phyloP scores from a whole-genome alignment of 1,140 invertebrate species.

The Anadara kagoshimensis region DNA sequence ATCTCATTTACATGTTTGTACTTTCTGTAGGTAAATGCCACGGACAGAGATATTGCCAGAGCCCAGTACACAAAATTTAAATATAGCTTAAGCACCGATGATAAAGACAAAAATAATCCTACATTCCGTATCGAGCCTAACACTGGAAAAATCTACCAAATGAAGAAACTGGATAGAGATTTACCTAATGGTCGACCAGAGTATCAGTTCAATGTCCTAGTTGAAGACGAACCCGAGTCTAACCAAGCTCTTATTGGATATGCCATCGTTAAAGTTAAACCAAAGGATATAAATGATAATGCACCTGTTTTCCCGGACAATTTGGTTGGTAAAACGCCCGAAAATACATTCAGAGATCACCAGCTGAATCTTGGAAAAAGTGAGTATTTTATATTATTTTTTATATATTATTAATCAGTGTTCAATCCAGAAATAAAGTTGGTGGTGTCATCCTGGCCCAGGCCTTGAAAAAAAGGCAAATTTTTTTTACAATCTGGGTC shows the following conservation, averaged over 20 bases:
- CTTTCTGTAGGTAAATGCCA: constrained; percentile 88
- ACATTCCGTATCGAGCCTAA: constrained; percentile 96
- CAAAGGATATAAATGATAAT: constrained; percentile 99
- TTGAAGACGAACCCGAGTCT: constrained; percentile 93
- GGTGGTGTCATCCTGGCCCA: too few species aligned
- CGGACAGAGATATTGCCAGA: constrained; percentile 93
- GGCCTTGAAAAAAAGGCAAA: too few species aligned
- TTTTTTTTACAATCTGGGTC: too few species aligned
- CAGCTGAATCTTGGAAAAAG: too few species aligned
- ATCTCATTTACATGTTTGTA: not conserved
- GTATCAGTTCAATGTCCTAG: constrained; percentile 98
- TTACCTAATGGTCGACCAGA: constrained; percentile 95
- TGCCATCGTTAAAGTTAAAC: constrained; percentile 97
- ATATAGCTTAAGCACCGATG: constrained; percentile 97
- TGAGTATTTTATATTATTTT: too few species aligned
- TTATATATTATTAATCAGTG: too few species aligned
- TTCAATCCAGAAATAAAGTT: too few species aligned
- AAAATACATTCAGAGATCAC: constrained; percentile 60
- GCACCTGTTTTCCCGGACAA: constrained; percentile 86
- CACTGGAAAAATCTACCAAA: constrained; percentile 75
- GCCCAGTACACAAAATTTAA: constrained; percentile 89
- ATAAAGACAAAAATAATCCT: constrained; percentile 94
- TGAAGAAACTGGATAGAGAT: constrained; percentile 94
- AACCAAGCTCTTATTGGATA: constrained; percentile 85
- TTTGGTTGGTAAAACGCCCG: constrained; percentile 59